Base-by-base conservation (phyloP, 2,797 vertebrate species). In the Brachyalestes nurse region DNA sequence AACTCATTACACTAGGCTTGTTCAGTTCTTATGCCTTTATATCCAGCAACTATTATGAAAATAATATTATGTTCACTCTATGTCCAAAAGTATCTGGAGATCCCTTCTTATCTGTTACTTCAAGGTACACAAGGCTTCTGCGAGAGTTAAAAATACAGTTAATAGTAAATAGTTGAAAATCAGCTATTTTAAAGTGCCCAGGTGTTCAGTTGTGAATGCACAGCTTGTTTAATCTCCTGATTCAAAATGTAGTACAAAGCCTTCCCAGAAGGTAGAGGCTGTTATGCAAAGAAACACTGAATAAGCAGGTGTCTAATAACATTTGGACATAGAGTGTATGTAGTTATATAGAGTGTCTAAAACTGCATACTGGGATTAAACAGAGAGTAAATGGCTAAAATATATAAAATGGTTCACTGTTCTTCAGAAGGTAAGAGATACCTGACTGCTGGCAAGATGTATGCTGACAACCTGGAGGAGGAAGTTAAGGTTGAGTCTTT, bases 401-500 rank as follows among this genome's bases (percentile, higher is more conserved):
- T 6, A 47, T 7, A 19, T 25, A 28, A 72, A 34, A 12, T 34
- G 5, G 19, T 16, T 19, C 16, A 72, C 12, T 55, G 8, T 67
- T 67, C 40, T 42, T 66, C 19, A 42, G 12, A 72, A 53, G 25
- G 69, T 49, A 2, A 66, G 2, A 40, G 57, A 17, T 57, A 88
- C 86, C 85, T 87, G 92, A 81, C 90, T 92, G 76, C 89, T 88
- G 70, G 83, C 67, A 84, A 95, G 80, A 84, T 92, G 91, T 67
- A 92, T 90, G 53, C 84, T 88, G 78, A 93, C 92, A 12, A 94
- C 86, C 67, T 92, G 88, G 76, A 92, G 86, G 69, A 95, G 81
- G 87, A 95, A 95, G 83, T 81, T 64, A 4, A 93, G 91, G 78
- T 94, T 86, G 12, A 95, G 91, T 57, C 87, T 92, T 70, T 93